Evolutionary conservation across 1,140 invertebrate genomes (phyloP), one percentile per base, ranked within the genome.

Genomic region (Drosophila nikananu): DNA sequence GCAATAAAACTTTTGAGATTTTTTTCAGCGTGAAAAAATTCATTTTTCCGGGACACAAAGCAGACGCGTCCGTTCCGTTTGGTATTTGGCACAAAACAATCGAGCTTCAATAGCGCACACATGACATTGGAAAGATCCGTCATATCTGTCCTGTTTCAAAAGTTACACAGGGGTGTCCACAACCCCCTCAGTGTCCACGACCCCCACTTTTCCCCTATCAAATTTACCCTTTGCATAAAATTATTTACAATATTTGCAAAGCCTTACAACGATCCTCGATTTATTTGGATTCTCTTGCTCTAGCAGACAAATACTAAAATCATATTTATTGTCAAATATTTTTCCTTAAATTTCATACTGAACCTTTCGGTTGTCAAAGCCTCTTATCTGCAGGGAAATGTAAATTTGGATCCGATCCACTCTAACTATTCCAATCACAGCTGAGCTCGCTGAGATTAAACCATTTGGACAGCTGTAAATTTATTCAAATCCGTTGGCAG

Each of bases 401-500:
- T 37, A 49, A 49, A 39, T 39, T 15, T 3, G 21, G 21, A 13
- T 8, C 9, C 25, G 39, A 41, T 66, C 17, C 23, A 39, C 23
- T 37, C 2, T 13, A 64, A 39, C 57, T 37, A 48, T 37, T 46
- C 41, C 64, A 61, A 61, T 66, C 64, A 9, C 27, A 25, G 35
- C 42, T 25, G n/a, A 72, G 42, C 30, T 42, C 12, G 44, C 46
- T 41, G 55, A 73, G 71, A 73, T 73, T 73, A 73, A 73, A 52
- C 37, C 54, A 61, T 60, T 73, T 60, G 23, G 27, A 61, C 30
- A 35, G 44, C 32, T 32, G 44, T n/a, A 61, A 73, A 72, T 73
- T 42, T 73, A 72, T 73, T 59, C 46, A 73, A 73, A 61, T 61
- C 54, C 70, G 12, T 60, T 61, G 54, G 10, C 67, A 73, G 70